These are phyloP conservation scores for Holacanthus passer DNA, from an alignment of 2,113 vertebrate genomes.

Conservation along the genomic window DNA sequence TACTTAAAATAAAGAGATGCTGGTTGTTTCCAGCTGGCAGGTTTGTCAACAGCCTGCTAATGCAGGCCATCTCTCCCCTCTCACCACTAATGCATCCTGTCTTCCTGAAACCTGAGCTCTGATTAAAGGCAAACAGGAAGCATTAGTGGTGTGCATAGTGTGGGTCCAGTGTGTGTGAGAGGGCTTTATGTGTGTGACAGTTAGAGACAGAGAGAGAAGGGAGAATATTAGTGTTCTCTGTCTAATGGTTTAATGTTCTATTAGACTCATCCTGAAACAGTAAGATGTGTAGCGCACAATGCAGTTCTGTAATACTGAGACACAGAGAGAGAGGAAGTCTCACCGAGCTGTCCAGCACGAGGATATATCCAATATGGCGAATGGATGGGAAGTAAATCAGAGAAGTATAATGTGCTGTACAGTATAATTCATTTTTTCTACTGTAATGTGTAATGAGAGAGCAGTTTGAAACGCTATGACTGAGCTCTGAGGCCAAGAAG, in stretches of 20 bases:
- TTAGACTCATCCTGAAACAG: constrained; percentile 49
- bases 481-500: neutral
- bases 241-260: constrained; percentile 71
- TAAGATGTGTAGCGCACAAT: constrained; percentile 12
- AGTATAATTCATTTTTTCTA: constrained; percentile 32
- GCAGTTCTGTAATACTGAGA: constrained; percentile 24
- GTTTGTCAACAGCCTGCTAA: constrained; percentile 65
- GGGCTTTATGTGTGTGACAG: constrained; percentile 44
- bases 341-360: neutral
- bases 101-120: constrained; percentile 81
- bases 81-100: constrained; percentile 78
- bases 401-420: constrained; percentile 22
- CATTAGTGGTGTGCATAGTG: constrained; percentile 67
- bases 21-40: constrained; percentile 34
- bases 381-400: constrained; percentile 35
- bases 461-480: neutral
- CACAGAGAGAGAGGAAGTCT: constrained; percentile 37
- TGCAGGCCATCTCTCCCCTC: constrained; percentile 53
- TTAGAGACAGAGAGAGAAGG: constrained; percentile 23
- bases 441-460: constrained; percentile 2
- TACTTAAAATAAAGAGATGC: constrained; percentile 24
- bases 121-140: constrained; percentile 82
- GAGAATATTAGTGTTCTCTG: constrained; percentile 58
- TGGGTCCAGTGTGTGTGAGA: constrained; percentile 42
- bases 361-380: constrained; percentile 32